Base-by-base conservation (phyloP, 2,113 vertebrate genomes). In the Thermophis baileyi region DNA sequence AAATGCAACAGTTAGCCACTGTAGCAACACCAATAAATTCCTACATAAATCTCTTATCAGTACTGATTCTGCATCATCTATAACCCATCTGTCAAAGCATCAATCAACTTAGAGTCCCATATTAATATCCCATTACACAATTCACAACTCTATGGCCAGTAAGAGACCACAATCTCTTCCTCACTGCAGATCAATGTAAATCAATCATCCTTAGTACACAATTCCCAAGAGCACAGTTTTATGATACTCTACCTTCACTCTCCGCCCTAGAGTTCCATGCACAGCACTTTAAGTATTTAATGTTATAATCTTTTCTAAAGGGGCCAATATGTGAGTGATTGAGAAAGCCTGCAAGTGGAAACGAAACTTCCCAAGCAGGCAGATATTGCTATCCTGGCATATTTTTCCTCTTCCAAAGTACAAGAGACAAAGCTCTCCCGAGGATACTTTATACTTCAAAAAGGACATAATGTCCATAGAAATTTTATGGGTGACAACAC, bases 41-140 rank as follows among this genome's bases (percentile, higher is more conserved):
- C 8, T 27, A 60, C 46, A 90, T 30, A 94, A 0, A 27, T 93
- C 53, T 54, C 44, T 63, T 86, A 94, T 90, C 90, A 92, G 95
- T 94, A 95, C 40, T 87, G 93, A 55, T 94, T 95, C 94, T 97
- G 94, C 93, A 90, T 95, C 94, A 92, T 94, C 87, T 95, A 91
- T 95, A 97, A 81, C 7, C 35, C 74, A 81, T 81, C 35, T 81
- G 35, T 40, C 35, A 97, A 95, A 95, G 49, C 50, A n/a, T 49
- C 47, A 87, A 87, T 87, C 85, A 87, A 54, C 51, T n/a, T n/a
- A n/a, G 10, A 88, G 92, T 27, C 92, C 63, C 35, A 12, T 27
- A 96, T 81, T 81, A 94, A 93, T 93, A 95, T 87, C 10, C 74
- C 93, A 92, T 94, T 92, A 94, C 81, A 46, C 51, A 89, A 14